Percentiles rank a stretch among this genome's conserved stretches.
These are phyloP conservation scores for Polypedilum pembai DNA, from an alignment of 1,140 invertebrate genomes.

Conservation along the genomic window DNA sequence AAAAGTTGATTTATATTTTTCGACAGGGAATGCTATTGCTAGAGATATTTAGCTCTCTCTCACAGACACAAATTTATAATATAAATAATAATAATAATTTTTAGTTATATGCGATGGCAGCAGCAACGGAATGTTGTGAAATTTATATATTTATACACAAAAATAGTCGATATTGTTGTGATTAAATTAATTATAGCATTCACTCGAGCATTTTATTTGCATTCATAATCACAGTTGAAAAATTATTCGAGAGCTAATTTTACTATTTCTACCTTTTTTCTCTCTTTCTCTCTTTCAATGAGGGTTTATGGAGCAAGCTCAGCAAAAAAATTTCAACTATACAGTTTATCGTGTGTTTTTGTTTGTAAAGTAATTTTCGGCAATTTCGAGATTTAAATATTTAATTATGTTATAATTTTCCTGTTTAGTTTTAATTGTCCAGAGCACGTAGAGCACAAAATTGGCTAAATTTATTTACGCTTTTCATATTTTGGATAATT, in stretches of 20 bases:
- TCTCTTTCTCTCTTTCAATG: neutral
- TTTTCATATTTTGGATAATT: neutral
- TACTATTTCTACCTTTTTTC: neutral
- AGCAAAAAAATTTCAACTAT: slow-evolving; percentile 8
- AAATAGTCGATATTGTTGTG: slow-evolving; percentile 24
- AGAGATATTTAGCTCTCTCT: too few species aligned
- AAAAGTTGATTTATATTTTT: slow-evolving; percentile 27
- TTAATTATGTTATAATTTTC: slow-evolving; percentile 26
- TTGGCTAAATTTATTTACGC: neutral
- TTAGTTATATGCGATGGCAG: neutral
- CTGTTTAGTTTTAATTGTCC: slow-evolving; percentile 24
- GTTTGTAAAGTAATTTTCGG: neutral
- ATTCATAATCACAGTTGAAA: slow-evolving; percentile 27
- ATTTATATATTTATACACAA: neutral
- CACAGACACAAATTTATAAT: too few species aligned
- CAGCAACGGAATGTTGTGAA: too few species aligned
- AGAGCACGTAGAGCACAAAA: neutral
- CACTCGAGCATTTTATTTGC: slow-evolving; percentile 25
- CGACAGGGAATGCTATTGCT: neutral
- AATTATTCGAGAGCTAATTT: slow-evolving; percentile 9
- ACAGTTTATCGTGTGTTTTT: neutral
- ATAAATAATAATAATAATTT: too few species aligned
- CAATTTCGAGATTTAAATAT: slow-evolving; percentile 27
- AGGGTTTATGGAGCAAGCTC: neutral
- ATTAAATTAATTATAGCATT: slow-evolving; percentile 29